Evolutionary conservation across 2,888 invertebrate species (phyloP).

Genomic region (Acheta domesticus): DNA sequence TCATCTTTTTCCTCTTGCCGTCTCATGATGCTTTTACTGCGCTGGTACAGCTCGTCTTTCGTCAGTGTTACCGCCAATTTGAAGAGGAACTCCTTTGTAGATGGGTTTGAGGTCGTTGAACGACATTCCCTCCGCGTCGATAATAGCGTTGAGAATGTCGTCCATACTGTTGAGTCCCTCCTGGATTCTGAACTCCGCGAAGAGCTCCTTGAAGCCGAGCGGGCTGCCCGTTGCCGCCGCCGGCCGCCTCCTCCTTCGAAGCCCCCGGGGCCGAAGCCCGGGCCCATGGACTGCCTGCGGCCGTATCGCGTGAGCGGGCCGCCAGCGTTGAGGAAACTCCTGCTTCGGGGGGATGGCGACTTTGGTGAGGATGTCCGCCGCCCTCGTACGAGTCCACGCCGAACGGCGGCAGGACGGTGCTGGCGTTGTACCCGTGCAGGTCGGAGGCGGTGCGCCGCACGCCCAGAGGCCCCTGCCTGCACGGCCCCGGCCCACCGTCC

Average conservation of each 20-base stretch:
- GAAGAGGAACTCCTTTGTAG: constrained; percentile 84
- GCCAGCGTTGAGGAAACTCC: constrained; percentile 79
- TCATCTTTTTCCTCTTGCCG: constrained; percentile 68
- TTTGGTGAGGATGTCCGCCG: constrained; percentile 83
- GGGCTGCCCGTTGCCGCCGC: constrained; percentile 69
- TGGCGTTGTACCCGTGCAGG: constrained; percentile 39
- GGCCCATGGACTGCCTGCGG: constrained; percentile 22
- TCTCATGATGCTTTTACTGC: constrained; percentile 85
- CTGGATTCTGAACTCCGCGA: constrained; percentile 81
- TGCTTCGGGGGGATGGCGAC: constrained; percentile 83
- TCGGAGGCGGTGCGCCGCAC: constrained; percentile 40
- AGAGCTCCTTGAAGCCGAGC: constrained; percentile 80
- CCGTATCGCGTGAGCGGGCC: constrained; percentile 63
- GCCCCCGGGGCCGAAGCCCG: constrained; percentile 9
- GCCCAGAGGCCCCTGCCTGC: not conserved
- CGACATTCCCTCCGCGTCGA: constrained; percentile 89
- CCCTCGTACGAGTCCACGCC: constrained; percentile 67
- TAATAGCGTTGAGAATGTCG: constrained; percentile 82
- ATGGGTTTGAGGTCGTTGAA: constrained; percentile 89
- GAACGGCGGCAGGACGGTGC: not conserved
- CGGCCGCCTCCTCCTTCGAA: not conserved
- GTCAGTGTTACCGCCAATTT: constrained; percentile 84
- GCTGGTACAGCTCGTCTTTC: constrained; percentile 87
- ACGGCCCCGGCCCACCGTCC: not conserved
- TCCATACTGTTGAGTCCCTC: constrained; percentile 85